Evolutionary conservation across 2,113 vertebrate genomes (phyloP), one percentile per base, ranked within the genome.

Genomic region (Platichthys flesus): DNA sequence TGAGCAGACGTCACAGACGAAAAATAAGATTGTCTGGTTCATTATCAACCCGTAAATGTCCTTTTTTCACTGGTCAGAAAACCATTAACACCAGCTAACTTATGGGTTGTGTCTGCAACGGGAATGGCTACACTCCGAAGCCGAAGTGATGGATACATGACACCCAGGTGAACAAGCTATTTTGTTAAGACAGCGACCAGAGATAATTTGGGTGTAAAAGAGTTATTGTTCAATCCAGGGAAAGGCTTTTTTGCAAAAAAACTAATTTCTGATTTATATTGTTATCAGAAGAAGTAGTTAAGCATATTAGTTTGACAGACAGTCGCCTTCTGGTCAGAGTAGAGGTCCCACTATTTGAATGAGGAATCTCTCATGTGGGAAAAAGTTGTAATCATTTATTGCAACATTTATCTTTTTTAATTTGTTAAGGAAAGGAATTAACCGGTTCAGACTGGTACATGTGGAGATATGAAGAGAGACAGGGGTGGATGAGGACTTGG

Each of bases 401-500:
- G 1, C 1, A 73, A 35, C 67, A 71, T 71, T 42, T 57, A 68
- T 51, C 40, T 70, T 52, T 35, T 55, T 55, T 24, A 59, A 68
- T 54, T 73, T 69, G 51, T 57, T 51, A 13, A 9, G 23, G 52
- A 45, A 42, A 20, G 3, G 45, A 62, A 67, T 69, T 31, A 31
- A 7, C 6, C 31, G 6, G 31, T 6, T 31, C 76, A 84, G 57
- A 69, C 16, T 51, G 40, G 54, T 10, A 58, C 42, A 78, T 23
- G 56, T 42, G 23, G 69, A 57, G 21, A 37, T 54, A 68, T 63
- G 51, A 63, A 63, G 55, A 54, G 56, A 59, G 58, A 54, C 31
- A 56, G 63, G 71, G n/a, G 62, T 51, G 54, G 59, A 78, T 59
- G 64, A 42, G 26, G 63, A 65, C 15, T 31, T 54, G 23, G 65